Evolutionary conservation across 2,113 vertebrate genomes (phyloP), one percentile per base, ranked within the genome.

Genomic region (Thamnaconus septentrionalis): DNA sequence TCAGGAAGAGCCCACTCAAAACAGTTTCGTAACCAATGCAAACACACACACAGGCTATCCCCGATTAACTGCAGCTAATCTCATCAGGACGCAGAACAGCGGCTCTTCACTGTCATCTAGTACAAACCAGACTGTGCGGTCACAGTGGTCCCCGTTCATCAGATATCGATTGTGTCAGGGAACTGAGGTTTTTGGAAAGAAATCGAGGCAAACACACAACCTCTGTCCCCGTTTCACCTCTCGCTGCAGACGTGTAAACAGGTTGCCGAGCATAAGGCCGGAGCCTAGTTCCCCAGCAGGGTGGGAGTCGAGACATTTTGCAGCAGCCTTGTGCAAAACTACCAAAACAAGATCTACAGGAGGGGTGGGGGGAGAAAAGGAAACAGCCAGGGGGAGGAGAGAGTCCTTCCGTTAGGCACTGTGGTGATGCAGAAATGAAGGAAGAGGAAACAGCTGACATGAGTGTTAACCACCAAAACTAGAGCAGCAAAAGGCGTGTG

Each of bases 201-300:
- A 66, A 53, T 53, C 41, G 48, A 69, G 66, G 73, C 56, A 75
- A 85, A 78, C 69, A 66, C 70, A 49, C 70, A 53, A 54, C 72
- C 72, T 47, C 72, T 60, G 43, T 79, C 75, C 76, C 67, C 39
- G 80, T 74, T 78, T 80, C 65, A 69, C 75, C 53, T 73, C 57
- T 43, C 73, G 66, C 74, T 78, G 83, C 75, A 81, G 69, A 81
- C 73, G 79, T 82, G 72, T 85, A 79, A 88, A 87, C 82, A 87
- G 79, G 71, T 80, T 83, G 81, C 60, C 70, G 59, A 79, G 76
- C 84, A 81, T 75, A 84, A 4, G 72, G 75, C 65, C 71, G 49
- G 61, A 79, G 77, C 76, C 56, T 69, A 66, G 69, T 78, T 74
- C 69, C 73, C 79, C 80, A 79, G 80, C 78, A 73, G 73, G 83